A percentile compares a stretch with the other conserved stretches of the same genome.
These are phyloP conservation scores for Tenthredo amoena DNA, from an alignment of 2,888 invertebrate species.

Conservation along the genomic window DNA sequence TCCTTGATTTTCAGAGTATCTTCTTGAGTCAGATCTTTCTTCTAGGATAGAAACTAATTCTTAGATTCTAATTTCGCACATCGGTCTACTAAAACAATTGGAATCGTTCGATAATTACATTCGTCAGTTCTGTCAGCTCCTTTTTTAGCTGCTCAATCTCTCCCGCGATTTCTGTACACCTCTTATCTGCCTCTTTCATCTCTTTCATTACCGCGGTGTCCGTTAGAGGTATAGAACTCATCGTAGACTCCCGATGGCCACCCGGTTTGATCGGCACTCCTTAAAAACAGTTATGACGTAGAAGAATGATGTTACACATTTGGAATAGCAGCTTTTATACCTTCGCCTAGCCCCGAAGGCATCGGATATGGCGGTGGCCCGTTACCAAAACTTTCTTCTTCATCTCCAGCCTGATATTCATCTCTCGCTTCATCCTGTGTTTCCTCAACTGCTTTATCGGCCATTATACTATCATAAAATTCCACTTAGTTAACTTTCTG, in stretches of 20 bases:
- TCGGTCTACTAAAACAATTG: not conserved
- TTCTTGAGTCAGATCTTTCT: slow-evolving; percentile 80
- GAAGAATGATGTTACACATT: not conserved
- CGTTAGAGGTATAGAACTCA: slow-evolving; percentile 66
- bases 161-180: slow-evolving; percentile 72
- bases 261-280: slow-evolving; percentile 60
- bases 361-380: slow-evolving; percentile 59
- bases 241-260: slow-evolving; percentile 61
- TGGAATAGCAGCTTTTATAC: slow-evolving; percentile 43
- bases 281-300: slow-evolving; percentile 21
- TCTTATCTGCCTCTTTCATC: slow-evolving; percentile 78
- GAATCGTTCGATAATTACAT: slow-evolving; percentile 65
- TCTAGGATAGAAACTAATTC: slow-evolving; percentile 74
- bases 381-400: slow-evolving; percentile 57
- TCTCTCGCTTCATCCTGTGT: slow-evolving; percentile 54
- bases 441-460: slow-evolving; percentile 53
- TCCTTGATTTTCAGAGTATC: slow-evolving; percentile 81
- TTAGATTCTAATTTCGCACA: not conserved
- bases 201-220: slow-evolving; percentile 75
- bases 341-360: slow-evolving; percentile 56
- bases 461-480: slow-evolving; percentile 33
- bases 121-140: slow-evolving; percentile 76
- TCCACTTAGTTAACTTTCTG: not conserved
- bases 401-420: slow-evolving; percentile 56
- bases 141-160: slow-evolving; percentile 78